phyloP scores from a whole-genome alignment of 2,113 vertebrate genomes.

The Petroica traversi region DNA sequence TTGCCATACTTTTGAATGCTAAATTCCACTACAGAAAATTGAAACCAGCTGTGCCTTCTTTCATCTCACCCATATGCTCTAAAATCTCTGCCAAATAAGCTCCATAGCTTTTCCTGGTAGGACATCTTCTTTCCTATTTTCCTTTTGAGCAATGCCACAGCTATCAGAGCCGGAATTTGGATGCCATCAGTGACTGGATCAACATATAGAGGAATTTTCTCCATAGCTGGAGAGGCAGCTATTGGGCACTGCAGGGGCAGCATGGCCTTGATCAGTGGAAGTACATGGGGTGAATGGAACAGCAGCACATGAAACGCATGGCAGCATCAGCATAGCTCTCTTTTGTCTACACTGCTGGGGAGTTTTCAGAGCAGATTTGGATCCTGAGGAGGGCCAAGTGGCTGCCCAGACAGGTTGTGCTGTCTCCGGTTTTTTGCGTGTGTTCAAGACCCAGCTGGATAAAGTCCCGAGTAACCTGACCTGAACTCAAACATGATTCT shows the following conservation, averaged over 20 bases:
- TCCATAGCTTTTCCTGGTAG: not conserved
- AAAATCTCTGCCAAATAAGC: not conserved
- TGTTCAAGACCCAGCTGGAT: rapidly evolving
- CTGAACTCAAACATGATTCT: not conserved
- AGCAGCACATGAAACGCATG: not conserved
- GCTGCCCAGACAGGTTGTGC: not conserved
- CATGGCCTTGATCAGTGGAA: not conserved
- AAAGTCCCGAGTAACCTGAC: not conserved
- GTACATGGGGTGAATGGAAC: rapidly evolving
- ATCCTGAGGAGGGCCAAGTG: not conserved
- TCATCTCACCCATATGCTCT: not conserved
- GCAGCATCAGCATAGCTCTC: not conserved
- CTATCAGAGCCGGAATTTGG: not conserved
- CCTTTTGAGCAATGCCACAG: not conserved
- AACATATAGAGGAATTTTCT: not conserved
- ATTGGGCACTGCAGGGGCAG: not conserved
- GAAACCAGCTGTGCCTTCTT: constrained; percentile 8
- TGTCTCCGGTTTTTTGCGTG: not conserved
- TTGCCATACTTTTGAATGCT: not conserved
- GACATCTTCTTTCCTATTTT: not conserved
- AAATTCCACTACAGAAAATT: constrained; percentile 1
- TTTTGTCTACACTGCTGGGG: not conserved
- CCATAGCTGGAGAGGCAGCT: not conserved
- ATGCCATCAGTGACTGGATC: not conserved
- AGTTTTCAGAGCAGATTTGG: not conserved